Percentiles rank a stretch among this genome's conserved stretches.
phyloP scores from a whole-genome alignment of 2,888 invertebrate species.

The Coleophora deauratella region DNA sequence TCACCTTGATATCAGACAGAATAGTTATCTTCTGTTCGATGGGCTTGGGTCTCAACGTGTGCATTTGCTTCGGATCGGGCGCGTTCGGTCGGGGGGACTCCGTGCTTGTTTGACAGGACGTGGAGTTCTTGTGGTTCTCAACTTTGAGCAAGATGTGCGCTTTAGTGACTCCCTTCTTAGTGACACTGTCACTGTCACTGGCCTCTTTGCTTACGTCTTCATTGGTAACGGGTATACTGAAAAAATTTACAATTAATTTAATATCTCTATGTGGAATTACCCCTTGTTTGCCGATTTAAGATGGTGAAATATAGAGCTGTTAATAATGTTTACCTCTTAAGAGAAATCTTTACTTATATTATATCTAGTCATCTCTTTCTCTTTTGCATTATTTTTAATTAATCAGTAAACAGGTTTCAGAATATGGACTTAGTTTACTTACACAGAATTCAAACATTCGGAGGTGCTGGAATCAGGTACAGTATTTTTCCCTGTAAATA shows the following conservation, averaged over 20 bases:
- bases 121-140: conserved; percentile 14
- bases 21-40: conserved; percentile 51
- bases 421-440: too few species aligned
- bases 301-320: not conserved
- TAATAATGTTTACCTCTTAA: not conserved
- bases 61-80: not conserved
- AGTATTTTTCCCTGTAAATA: conserved; percentile 29
- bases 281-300: not conserved
- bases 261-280: not conserved
- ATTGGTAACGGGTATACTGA: conserved; percentile 28
- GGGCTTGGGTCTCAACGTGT: conserved; percentile 26
- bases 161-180: conserved; percentile 16
- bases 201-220: conserved; percentile 13
- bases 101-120: not conserved
- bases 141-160: conserved; percentile 22
- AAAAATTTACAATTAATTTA: conserved; percentile 10
- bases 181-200: conserved; percentile 13
- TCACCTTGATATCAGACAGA: conserved; percentile 58
- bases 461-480: conserved; percentile 54
- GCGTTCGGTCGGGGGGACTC: not conserved
- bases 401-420: too few species aligned
- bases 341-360: too few species aligned
- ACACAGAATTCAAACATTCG: conserved; percentile 37
- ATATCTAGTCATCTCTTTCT: too few species aligned
- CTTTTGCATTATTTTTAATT: too few species aligned